These are phyloP conservation scores for Harpegnathos saltator DNA, from an alignment of 1,140 invertebrate species.

Conservation along the genomic window DNA sequence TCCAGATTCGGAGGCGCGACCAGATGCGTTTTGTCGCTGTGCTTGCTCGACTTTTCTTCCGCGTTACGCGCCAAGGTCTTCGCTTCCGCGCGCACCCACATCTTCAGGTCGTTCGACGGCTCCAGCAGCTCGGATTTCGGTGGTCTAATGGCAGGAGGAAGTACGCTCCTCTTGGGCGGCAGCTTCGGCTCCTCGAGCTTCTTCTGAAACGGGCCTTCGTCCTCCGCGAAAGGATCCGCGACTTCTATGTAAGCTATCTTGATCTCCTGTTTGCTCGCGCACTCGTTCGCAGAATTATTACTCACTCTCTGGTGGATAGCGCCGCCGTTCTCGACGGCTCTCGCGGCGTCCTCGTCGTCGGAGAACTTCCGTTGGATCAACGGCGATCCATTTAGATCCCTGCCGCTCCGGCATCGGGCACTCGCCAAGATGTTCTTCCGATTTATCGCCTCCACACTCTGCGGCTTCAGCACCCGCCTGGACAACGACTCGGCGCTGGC, in stretches of 20 bases:
- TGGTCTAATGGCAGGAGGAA: slow-evolving; percentile 49
- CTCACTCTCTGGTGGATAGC: slow-evolving; percentile 54
- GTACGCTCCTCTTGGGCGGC: slow-evolving; percentile 66
- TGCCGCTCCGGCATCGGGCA: slow-evolving; percentile 93
- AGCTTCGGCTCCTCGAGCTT: slow-evolving; percentile 62
- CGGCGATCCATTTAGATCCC: slow-evolving; percentile 89
- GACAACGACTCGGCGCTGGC: slow-evolving; percentile 85
- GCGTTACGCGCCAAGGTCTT: slow-evolving; percentile 64
- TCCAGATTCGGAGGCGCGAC: not conserved
- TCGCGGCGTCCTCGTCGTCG: slow-evolving; percentile 83
- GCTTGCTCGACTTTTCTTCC: slow-evolving; percentile 43
- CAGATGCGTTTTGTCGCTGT: slow-evolving; percentile 32
- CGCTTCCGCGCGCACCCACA: slow-evolving; percentile 78
- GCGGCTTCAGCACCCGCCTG: slow-evolving; percentile 90
- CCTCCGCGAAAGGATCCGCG: slow-evolving; percentile 80
- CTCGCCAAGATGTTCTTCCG: slow-evolving; percentile 95
- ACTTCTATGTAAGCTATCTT: slow-evolving; percentile 84
- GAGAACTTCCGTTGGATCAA: slow-evolving; percentile 89
- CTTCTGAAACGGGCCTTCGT: slow-evolving; percentile 55
- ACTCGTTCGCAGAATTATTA: slow-evolving; percentile 9
- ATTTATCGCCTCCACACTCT: slow-evolving; percentile 93
- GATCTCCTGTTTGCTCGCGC: slow-evolving; percentile 72
- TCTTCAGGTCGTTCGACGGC: slow-evolving; percentile 79
- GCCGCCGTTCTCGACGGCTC: slow-evolving; percentile 68
- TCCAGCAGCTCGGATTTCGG: slow-evolving; percentile 72